Percentiles rank a stretch among this genome's conserved stretches.
These are phyloP conservation scores for Cerastis rubricosa DNA, from an alignment of 2,888 invertebrate species.

Conservation along the genomic window DNA sequence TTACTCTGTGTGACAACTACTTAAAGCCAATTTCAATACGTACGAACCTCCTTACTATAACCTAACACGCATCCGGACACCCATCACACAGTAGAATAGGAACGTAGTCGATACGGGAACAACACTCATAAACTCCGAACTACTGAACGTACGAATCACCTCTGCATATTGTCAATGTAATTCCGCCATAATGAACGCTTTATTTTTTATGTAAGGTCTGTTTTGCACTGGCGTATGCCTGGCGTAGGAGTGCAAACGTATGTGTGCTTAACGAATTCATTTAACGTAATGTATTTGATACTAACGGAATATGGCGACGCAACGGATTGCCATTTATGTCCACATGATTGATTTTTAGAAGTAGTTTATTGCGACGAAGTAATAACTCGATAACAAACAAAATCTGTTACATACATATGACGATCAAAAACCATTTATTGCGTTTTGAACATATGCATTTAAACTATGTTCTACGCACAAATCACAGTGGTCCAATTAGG, in stretches of 20 bases:
- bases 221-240: conserved; percentile 7
- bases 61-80: conserved; percentile 67
- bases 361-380: not conserved
- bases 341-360: not conserved
- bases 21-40: conserved; percentile 53
- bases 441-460: not conserved
- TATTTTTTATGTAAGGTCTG: conserved; percentile 36
- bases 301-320: not conserved
- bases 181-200: conserved; percentile 71
- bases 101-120: conserved; percentile 72
- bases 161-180: conserved; percentile 84
- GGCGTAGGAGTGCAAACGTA: not conserved
- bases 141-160: conserved; percentile 86
- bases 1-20: conserved; percentile 40
- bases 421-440: not conserved
- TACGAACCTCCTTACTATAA: conserved; percentile 24
- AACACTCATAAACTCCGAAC: conserved; percentile 85
- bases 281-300: not conserved
- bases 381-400: not conserved
- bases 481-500: not conserved
- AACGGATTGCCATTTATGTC: not conserved
- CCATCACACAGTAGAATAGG: conserved; percentile 73
- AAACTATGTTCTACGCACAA: not conserved
- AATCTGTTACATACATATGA: not conserved
- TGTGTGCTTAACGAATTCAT: not conserved